These are phyloP conservation scores for Sitophilus oryzae DNA, from an alignment of 1,140 invertebrate genomes.

Conservation along the genomic window DNA sequence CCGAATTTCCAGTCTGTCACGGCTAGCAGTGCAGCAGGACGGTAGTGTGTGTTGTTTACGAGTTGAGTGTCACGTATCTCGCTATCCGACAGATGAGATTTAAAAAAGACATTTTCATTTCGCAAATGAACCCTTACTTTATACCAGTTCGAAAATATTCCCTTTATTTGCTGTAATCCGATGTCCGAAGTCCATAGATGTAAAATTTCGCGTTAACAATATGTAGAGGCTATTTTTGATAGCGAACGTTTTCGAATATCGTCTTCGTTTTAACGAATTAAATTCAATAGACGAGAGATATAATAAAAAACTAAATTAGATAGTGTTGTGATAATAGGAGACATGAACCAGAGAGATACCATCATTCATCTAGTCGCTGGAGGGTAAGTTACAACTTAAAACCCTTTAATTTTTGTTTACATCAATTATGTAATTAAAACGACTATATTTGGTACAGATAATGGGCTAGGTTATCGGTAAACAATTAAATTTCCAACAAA, in stretches of 20 bases:
- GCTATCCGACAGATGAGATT: slow-evolving; percentile 20
- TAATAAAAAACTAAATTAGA: slow-evolving; percentile 5
- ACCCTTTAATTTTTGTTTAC: slow-evolving; percentile 35
- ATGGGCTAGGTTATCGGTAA: background rate
- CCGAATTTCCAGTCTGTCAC: background rate
- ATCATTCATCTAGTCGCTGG: slow-evolving; percentile 81
- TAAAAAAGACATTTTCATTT: slow-evolving; percentile 11
- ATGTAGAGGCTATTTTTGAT: background rate
- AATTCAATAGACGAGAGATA: too few species aligned
- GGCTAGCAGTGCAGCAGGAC: background rate
- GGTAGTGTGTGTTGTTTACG: slow-evolving; percentile 12
- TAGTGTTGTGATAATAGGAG: slow-evolving; percentile 27
- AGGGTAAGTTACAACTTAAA: too few species aligned
- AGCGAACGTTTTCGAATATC: background rate
- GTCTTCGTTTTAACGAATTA: background rate
- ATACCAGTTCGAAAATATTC: slow-evolving; percentile 7
- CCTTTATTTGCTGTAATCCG: slow-evolving; percentile 5
- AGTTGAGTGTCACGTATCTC: slow-evolving; percentile 15
- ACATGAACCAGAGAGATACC: slow-evolving; percentile 70
- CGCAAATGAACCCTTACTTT: slow-evolving; percentile 9
- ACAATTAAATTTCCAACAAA: too few species aligned
- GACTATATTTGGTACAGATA: slow-evolving; percentile 1
- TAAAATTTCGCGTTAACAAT: background rate
- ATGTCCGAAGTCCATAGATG: background rate
- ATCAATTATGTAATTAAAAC: slow-evolving; percentile 2